phyloP scores from a whole-genome alignment of 2,888 invertebrate species.

The Cerceris ruficornis region DNA sequence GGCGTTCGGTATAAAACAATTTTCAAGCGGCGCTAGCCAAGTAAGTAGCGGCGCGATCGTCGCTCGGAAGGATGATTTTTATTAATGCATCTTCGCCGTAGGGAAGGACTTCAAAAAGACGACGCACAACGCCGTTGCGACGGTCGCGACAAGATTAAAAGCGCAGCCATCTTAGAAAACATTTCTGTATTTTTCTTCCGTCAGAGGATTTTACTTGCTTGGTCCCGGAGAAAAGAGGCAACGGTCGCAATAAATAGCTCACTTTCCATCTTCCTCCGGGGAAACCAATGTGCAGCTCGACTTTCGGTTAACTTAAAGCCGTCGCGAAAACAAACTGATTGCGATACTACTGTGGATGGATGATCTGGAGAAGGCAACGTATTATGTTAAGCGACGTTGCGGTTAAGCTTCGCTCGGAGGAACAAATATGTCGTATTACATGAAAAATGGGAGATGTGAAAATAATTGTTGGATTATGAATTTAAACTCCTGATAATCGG shows the following conservation, averaged over 20 bases:
- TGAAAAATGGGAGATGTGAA: too few relatives aligned
- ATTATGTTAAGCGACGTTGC: too few relatives aligned
- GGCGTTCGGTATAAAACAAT: slow-evolving; percentile 47
- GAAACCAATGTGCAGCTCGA: slow-evolving; percentile 9
- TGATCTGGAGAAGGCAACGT: too few relatives aligned
- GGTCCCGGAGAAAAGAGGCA: slow-evolving; percentile 9
- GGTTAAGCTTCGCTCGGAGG: too few relatives aligned
- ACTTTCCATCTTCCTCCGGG: slow-evolving; percentile 44
- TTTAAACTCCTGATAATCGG: too few relatives aligned
- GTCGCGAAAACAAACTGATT: neutral
- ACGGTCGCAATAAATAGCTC: slow-evolving; percentile 29
- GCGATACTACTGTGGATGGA: neutral
- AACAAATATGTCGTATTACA: too few relatives aligned
- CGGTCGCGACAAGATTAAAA: slow-evolving; percentile 12
- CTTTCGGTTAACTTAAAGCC: slow-evolving; percentile 2
- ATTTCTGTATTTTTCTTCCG: slow-evolving; percentile 5
- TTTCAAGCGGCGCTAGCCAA: slow-evolving; percentile 11
- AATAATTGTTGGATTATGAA: too few relatives aligned
- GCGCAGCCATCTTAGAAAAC: slow-evolving; percentile 8
- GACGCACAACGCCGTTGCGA: neutral
- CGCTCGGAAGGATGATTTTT: slow-evolving; percentile 26
- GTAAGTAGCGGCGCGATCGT: slow-evolving; percentile 8
- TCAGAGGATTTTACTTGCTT: neutral
- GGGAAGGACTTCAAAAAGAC: neutral
- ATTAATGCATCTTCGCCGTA: slow-evolving; percentile 36